phyloP scores from a whole-genome alignment of 2,888 invertebrate genomes.

The Brachypterus glaber region DNA sequence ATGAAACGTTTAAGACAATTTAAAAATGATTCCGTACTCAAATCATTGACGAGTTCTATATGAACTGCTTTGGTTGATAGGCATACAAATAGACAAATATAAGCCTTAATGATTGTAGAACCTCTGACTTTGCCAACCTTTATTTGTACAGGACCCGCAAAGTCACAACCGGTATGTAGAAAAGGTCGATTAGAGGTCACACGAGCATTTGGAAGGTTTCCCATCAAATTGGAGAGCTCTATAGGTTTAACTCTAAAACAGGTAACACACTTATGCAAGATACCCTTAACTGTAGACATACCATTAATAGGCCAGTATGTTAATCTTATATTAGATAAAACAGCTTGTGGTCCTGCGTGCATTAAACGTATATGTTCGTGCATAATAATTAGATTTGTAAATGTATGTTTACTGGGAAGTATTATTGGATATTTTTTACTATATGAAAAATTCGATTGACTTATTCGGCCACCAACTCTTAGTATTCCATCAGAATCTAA shows the following conservation, averaged over 20 bases:
- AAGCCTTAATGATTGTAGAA: conserved; percentile 15
- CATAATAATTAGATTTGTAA: conserved; percentile 16
- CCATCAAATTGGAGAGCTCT: conserved; percentile 15
- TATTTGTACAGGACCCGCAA: conserved; percentile 18
- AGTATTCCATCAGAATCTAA: conserved; percentile 14
- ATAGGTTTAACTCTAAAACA: conserved; percentile 19
- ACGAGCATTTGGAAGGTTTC: conserved; percentile 15
- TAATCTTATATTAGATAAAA: conserved; percentile 14
- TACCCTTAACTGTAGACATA: conserved; percentile 14
- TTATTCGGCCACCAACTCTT: conserved; percentile 17
- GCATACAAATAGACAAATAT: conserved; percentile 21
- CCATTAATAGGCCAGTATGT: conserved; percentile 17
- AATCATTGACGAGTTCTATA: conserved; percentile 19
- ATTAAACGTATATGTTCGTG: conserved; percentile 15
- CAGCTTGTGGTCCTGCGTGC: conserved; percentile 17
- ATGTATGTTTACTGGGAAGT: conserved; percentile 15
- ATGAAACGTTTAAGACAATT: conserved; percentile 15
- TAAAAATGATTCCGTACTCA: conserved; percentile 19
- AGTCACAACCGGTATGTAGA: conserved; percentile 18
- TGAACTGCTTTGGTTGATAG: conserved; percentile 19
- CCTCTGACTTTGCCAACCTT: conserved; percentile 14
- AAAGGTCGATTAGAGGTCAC: conserved; percentile 16
- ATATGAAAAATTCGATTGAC: conserved; percentile 10
- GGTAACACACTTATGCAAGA: conserved; percentile 15
- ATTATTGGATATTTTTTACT: conserved; percentile 17